A percentile compares a stretch with the other conserved stretches of the same genome.
Conservation (phyloP, 2,888 invertebrate species). For the Eucera pruinosa region DNA sequence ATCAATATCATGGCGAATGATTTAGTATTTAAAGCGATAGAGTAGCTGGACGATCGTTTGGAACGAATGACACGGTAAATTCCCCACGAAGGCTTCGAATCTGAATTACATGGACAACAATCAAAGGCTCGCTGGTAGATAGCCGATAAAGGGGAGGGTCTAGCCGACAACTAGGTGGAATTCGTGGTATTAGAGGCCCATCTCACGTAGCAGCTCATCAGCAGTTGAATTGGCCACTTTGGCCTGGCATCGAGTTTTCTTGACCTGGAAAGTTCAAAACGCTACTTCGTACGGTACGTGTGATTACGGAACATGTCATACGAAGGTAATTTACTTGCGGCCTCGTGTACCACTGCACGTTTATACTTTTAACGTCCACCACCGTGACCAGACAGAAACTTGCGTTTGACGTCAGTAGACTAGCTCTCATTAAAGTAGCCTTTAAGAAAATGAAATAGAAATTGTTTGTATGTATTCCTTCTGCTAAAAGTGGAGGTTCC, state of each 20-base stretch:
- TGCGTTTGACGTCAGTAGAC: background rate
- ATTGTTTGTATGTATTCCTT: too few species aligned
- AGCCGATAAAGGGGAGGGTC: slow-evolving; percentile 52
- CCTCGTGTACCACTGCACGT: slow-evolving; percentile 12
- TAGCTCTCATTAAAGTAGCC: too few species aligned
- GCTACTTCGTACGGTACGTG: slow-evolving; percentile 51
- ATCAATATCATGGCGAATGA: background rate
- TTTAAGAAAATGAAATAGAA: too few species aligned
- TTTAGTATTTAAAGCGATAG: background rate
- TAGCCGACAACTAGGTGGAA: slow-evolving; percentile 54
- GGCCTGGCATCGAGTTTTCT: slow-evolving; percentile 71
- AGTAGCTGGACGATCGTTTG: background rate
- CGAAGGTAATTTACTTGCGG: slow-evolving; percentile 48
- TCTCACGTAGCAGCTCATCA: slow-evolving; percentile 73
- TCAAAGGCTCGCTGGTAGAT: slow-evolving; percentile 52
- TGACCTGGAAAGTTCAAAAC: slow-evolving; percentile 70
- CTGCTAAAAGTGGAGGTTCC: background rate
- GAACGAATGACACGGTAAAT: slow-evolving; percentile 26
- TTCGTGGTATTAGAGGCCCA: slow-evolving; percentile 70
- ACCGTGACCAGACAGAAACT: background rate
- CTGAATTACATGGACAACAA: slow-evolving; percentile 55
- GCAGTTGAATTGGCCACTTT: slow-evolving; percentile 71
- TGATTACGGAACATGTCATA: slow-evolving; percentile 57
- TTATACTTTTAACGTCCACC: slow-evolving; percentile 27
- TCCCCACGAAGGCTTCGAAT: slow-evolving; percentile 28